These are phyloP conservation scores for Apotomis capreana DNA, from an alignment of 2,888 invertebrate genomes.

Conservation along the genomic window DNA sequence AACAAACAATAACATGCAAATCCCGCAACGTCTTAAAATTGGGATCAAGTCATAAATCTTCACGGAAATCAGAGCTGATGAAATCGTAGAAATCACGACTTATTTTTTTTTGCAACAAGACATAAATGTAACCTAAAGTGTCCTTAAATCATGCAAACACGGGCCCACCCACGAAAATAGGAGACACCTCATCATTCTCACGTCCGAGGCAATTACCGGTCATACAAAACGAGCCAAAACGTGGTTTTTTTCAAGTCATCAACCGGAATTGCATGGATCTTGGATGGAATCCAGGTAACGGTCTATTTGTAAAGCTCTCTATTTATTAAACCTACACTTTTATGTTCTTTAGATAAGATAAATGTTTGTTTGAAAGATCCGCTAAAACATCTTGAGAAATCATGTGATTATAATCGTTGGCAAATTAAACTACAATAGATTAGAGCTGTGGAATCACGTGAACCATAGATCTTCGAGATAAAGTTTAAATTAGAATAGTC, in stretches of 20 bases:
- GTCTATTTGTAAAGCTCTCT: constrained; percentile 34
- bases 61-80: too few species aligned
- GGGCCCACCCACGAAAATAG: constrained; percentile 42
- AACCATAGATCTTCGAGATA: neutral
- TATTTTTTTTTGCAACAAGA: too few species aligned
- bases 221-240: constrained; percentile 44
- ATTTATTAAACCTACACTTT: constrained; percentile 28
- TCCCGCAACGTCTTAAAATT: too few species aligned
- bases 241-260: constrained; percentile 45
- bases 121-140: neutral
- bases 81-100: too few species aligned
- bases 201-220: constrained; percentile 50
- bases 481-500: neutral
- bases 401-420: constrained; percentile 53
- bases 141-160: neutral
- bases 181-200: constrained; percentile 50
- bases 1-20: too few species aligned
- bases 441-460: neutral
- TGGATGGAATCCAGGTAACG: constrained; percentile 51
- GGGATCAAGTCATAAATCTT: too few species aligned
- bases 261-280: constrained; percentile 44
- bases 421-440: constrained; percentile 25
- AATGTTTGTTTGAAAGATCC: constrained; percentile 36
- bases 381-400: constrained; percentile 48
- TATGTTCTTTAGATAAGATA: constrained; percentile 34